A percentile compares a stretch with the other conserved stretches of the same genome.
These are phyloP conservation scores for Odontamblyopus lacepedii DNA, from an alignment of 2,797 vertebrate genomes.

Conservation along the genomic window DNA sequence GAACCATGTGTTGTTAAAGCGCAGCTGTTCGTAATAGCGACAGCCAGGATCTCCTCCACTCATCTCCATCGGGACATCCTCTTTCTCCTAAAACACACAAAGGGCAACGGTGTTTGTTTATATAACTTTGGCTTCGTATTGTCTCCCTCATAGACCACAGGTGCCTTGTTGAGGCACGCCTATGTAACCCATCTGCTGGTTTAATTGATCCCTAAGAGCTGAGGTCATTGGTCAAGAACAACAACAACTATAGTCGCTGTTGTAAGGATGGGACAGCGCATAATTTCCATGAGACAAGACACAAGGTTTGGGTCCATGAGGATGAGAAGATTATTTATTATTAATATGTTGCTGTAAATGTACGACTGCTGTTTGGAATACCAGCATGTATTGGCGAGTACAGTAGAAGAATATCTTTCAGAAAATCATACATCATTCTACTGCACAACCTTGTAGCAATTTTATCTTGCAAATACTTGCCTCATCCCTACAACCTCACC, in stretches of 20 bases:
- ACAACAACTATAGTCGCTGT: neutral
- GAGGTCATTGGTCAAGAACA: conserved; percentile 8
- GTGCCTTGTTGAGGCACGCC: conserved; percentile 19
- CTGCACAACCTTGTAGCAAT: no score
- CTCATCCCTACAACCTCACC: no score
- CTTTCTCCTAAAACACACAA: conserved; percentile 82
- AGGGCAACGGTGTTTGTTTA: conserved; percentile 24
- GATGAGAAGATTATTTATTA: no score
- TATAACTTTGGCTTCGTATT: conserved; percentile 18
- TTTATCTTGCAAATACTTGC: no score
- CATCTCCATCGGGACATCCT: conserved; percentile 92
- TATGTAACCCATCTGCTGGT: neutral
- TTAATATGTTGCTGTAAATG: no score
- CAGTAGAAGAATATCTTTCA: no score
- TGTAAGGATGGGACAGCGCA: no score
- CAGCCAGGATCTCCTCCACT: conserved; percentile 88
- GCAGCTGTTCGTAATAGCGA: conserved; percentile 93
- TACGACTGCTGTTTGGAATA: no score
- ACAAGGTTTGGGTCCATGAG: no score
- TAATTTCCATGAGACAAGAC: no score
- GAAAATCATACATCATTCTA: no score
- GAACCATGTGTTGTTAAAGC: conserved; percentile 90
- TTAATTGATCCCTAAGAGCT: conserved; percentile 34
- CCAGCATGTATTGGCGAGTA: no score
- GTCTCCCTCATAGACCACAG: neutral